Percentiles rank a stretch among this genome's conserved stretches.
Evolutionary conservation across 2,888 invertebrate genomes (phyloP).

Genomic region (Tipula confusa): DNA sequence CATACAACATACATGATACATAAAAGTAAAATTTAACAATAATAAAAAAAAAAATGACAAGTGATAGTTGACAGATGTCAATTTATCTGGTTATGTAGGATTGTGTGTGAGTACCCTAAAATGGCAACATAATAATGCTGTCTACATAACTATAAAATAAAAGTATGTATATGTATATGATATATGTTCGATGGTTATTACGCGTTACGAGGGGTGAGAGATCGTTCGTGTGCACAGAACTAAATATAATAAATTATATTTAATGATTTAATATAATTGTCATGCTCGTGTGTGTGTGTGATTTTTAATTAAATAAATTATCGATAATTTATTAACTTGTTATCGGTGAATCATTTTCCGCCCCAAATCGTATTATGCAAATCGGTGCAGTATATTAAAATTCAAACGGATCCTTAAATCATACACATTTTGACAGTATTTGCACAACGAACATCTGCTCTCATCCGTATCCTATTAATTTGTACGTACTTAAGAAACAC

Average conservation of each 20-base stretch:
- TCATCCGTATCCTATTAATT: neutral
- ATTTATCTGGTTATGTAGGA: no score
- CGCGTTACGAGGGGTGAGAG: neutral
- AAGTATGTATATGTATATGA: no score
- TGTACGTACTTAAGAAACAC: neutral
- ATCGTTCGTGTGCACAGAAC: neutral
- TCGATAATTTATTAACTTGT: neutral
- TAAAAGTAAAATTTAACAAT: neutral
- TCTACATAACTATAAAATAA: neutral
- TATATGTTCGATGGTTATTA: neutral
- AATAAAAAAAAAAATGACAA: slow-evolving; percentile 25
- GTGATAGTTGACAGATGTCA: slow-evolving; percentile 25
- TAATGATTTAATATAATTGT: neutral
- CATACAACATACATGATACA: neutral
- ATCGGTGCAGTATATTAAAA: neutral
- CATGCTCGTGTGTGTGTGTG: neutral
- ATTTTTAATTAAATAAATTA: neutral
- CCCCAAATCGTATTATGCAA: neutral
- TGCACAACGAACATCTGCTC: neutral
- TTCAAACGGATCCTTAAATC: neutral
- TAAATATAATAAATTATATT: neutral
- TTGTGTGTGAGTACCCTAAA: slow-evolving; percentile 15
- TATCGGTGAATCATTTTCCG: neutral
- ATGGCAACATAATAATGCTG: slow-evolving; percentile 20
- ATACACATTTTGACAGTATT: neutral